Base-by-base conservation (phyloP, 2,113 vertebrate genomes). In the Verasper variegatus region DNA sequence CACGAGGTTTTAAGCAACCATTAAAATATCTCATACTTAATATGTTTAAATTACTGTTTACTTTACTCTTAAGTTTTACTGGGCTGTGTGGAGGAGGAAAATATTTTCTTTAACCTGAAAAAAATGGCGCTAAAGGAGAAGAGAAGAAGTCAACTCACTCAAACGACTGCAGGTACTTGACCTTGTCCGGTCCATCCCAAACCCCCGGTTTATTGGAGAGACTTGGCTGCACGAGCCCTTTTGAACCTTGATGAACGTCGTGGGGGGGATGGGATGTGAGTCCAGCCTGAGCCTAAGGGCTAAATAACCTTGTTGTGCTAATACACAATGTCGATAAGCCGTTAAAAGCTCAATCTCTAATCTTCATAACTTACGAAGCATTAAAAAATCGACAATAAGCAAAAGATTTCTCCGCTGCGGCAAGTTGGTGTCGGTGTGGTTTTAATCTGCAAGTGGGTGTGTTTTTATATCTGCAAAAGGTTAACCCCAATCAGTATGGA, bases 261-360 rank as follows among this genome's bases (percentile, higher is more conserved):
- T 31, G 56, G 57, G 66, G 14, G 15, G 70, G 64, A 35, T 54
- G 74, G 79, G 31, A 65, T 55, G 42, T 18, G 35, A 72, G 65
- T 78, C 60, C 37, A 49, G 71, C 51, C 73, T 68, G 31, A 79
- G 70, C 68, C 42, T 51, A 64, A 83, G 66, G 71, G 61, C 68
- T 74, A 86, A 84, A 85, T 85, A 86, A 84, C 85, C 82, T 87
- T 82, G 75, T 87, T 91, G 81, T 84, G 78, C 83, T 79, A 84
- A 86, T 84, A 86, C 59, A 77, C 42, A 37, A 61, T 80, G 74
- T 23, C 27, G 26, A 74, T 90, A 80, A 85, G 85, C 77, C 62
- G 75, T 86, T 86, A 73, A 88, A 89, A 85, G 76, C 80, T 81
- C 56, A 59, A 52, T 67, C 60, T 54, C 17, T 87, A 76, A 82